Conservation (phyloP, 2,797 vertebrate genomes). For the Alexandromys oeconomus region DNA sequence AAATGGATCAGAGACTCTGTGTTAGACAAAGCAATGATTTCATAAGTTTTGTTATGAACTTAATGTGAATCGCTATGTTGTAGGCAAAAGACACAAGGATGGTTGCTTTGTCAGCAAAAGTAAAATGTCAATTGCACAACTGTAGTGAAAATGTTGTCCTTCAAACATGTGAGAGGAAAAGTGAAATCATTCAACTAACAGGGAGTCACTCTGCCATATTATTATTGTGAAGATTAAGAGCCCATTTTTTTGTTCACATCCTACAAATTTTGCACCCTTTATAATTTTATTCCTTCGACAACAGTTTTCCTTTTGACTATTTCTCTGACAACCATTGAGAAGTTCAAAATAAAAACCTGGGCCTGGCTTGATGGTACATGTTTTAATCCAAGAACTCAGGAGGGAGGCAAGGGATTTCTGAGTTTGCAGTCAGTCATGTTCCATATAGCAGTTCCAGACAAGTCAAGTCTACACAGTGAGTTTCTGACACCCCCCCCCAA, state of each 20-base stretch:
- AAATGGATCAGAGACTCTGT: background rate
- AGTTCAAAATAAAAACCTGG: background rate
- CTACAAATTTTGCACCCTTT: background rate
- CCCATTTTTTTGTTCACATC: background rate
- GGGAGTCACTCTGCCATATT: background rate
- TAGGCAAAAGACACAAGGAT: background rate
- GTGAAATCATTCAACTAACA: conserved; percentile 42
- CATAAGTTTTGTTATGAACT: background rate
- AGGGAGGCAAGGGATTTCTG: background rate
- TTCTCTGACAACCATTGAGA: background rate
- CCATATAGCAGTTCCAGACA: background rate
- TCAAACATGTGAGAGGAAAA: background rate
- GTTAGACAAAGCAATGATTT: background rate
- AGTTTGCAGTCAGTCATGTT: background rate
- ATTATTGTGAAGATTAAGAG: conserved; percentile 25
- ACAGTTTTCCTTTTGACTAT: background rate
- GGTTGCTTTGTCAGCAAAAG: background rate
- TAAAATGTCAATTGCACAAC: background rate
- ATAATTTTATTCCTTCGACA: background rate
- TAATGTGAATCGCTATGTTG: background rate
- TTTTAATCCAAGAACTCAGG: background rate
- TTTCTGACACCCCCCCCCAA: no score
- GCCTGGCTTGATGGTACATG: background rate
- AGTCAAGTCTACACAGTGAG: background rate
- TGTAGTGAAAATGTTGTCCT: conserved; percentile 1